Conservation (phyloP, 2,113 vertebrate genomes). For the Peromyscus polionotus region DNA sequence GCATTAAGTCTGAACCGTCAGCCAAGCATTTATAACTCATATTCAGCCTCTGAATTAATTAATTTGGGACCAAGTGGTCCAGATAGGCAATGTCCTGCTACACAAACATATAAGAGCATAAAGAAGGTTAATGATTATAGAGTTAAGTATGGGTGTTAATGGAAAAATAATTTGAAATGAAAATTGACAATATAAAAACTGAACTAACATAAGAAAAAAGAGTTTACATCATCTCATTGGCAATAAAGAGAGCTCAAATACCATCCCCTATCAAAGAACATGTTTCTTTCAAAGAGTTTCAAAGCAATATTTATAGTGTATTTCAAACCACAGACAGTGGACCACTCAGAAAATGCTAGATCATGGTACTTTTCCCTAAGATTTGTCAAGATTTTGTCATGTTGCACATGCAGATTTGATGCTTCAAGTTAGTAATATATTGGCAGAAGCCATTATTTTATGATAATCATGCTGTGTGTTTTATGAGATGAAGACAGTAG, state of each 20-base stretch:
- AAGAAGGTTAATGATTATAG: conserved; percentile 1
- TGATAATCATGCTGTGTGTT: neutral
- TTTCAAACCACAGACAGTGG: neutral
- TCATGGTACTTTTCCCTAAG: neutral
- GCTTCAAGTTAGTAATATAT: neutral
- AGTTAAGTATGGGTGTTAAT: conserved; percentile 11
- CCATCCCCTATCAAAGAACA: neutral
- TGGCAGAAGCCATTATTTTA: neutral
- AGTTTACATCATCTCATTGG: neutral
- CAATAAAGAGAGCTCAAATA: neutral
- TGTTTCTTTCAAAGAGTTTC: neutral
- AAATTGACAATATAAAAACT: neutral
- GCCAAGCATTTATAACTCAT: no score
- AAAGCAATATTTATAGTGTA: neutral
- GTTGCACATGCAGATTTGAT: neutral
- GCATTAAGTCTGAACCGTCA: no score
- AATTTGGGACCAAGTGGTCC: no score
- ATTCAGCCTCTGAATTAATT: no score
- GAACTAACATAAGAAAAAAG: neutral
- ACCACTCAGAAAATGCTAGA: neutral
- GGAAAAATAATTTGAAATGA: neutral
- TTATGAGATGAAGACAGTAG: neutral
- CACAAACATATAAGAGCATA: neutral
- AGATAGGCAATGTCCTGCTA: no score
- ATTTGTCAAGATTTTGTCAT: neutral